These are phyloP conservation scores for Gila orcuttii DNA, from an alignment of 2,113 vertebrate genomes.

Conservation along the genomic window DNA sequence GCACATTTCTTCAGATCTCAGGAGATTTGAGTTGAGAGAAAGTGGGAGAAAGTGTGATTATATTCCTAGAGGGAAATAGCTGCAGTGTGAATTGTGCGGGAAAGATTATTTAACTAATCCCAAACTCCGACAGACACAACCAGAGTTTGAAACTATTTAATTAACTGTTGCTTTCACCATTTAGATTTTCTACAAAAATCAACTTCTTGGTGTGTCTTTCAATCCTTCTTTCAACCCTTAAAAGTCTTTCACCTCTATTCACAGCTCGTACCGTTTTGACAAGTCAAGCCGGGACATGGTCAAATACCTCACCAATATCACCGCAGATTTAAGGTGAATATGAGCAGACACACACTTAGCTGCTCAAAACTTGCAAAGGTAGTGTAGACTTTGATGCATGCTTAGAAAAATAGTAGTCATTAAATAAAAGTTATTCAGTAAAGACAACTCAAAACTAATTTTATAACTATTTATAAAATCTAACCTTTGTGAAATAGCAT, in stretches of 20 bases:
- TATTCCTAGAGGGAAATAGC: constrained; percentile 7
- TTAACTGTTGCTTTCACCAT: neutral
- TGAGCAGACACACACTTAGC: constrained; percentile 49
- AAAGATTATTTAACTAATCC: constrained; percentile 10
- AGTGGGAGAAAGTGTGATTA: constrained; percentile 34
- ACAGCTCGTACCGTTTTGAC: constrained; percentile 82
- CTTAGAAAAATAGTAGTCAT: neutral
- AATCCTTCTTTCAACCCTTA: constrained; percentile 13
- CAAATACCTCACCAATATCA: constrained; percentile 84
- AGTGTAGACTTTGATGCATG: constrained; percentile 3
- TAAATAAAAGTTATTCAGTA: too few relatives aligned
- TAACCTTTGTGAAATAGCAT: constrained; percentile 42
- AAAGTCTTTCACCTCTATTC: constrained; percentile 69
- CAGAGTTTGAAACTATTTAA: neutral
- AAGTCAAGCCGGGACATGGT: constrained; percentile 82
- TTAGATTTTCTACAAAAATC: neutral
- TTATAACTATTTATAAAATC: neutral
- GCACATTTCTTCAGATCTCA: constrained; percentile 27
- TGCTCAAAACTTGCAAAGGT: neutral
- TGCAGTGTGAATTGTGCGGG: neutral
- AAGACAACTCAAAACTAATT: neutral
- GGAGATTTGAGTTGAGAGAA: neutral
- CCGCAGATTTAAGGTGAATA: constrained; percentile 82
- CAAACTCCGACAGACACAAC: neutral
- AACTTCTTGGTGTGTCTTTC: neutral